Base-by-base conservation (phyloP, 2,888 invertebrate genomes). In the Oscheius sp. region DNA sequence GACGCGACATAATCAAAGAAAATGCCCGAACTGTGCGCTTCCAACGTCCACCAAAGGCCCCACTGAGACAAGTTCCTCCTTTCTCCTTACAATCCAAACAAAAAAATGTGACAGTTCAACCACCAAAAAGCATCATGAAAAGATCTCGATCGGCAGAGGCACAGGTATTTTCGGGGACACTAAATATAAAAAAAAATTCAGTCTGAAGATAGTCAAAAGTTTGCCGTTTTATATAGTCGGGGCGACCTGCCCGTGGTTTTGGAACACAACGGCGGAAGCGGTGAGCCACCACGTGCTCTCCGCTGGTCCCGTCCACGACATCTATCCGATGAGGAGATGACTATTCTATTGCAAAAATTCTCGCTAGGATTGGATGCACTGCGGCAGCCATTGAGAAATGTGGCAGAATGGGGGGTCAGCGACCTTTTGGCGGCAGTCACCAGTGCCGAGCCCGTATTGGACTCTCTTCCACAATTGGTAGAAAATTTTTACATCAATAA, bases 1-100 rank as follows among this genome's bases (percentile, higher is more conserved):
- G 72, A 35, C 66, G 81, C 25, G 78, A 81, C 58, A 81, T 81
- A 49, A 77, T 81, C 1, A 72, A 61, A 41, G 79, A 81, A 63
- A 81, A 81, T 61, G 76, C 78, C 18, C 61, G 81, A 18, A 63
- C 72, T 5, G 74, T 77, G 12, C 73, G 78, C 70, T 77, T 77
- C 16, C 69, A 74, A 27, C 74, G 72, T 49, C 78, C 81, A 1
- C 52, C 66, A 2, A 49, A 52, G 13, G 49, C 21, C 23, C 49
- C 49, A 12, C 25, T 27, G 21, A 49, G 66, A 49, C 58, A 70
- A 59, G 59, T 70, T 23, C 69, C 69, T 7, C 25, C 69, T 7
- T 70, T 70, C 58, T 46, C 69, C 23, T 9, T 70, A 12, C 69
- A 70, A 21, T 43, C 23, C 1, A 43, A 46, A 18, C 69, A 70